Percentiles rank a stretch among this genome's conserved stretches.
Conservation (phyloP, 2,113 vertebrate species). For the Arvicanthis niloticus region DNA sequence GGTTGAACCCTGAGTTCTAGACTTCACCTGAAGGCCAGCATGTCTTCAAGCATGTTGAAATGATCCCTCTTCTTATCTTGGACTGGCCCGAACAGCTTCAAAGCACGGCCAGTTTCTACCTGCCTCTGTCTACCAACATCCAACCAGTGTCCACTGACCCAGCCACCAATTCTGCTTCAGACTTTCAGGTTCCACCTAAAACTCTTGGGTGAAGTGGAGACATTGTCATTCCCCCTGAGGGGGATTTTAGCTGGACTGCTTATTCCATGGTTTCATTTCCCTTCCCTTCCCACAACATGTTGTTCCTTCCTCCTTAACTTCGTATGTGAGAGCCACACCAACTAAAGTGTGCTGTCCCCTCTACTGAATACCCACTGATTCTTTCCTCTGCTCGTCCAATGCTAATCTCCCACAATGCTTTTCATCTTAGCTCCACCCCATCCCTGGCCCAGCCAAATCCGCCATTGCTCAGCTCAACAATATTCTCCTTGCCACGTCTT, state of each 20-base stretch:
- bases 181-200: not conserved
- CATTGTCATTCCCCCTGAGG: not conserved
- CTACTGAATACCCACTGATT: not conserved
- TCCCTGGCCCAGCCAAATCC: rapidly evolving
- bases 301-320: slow-evolving; percentile 40
- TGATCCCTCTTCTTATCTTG: not conserved
- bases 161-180: not conserved
- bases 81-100: not conserved
- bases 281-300: slow-evolving; percentile 28
- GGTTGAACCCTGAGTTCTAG: not conserved
- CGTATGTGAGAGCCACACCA: not conserved
- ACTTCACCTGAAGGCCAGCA: not conserved
- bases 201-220: not conserved
- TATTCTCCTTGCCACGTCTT: not conserved
- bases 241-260: slow-evolving; percentile 46
- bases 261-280: slow-evolving; percentile 65
- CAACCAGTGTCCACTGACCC: not conserved
- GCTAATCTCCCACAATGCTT: not conserved
- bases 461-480: not conserved
- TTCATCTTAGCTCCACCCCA: not conserved
- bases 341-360: not conserved
- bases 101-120: not conserved
- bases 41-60: not conserved
- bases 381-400: not conserved
- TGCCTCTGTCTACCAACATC: not conserved